A percentile compares a stretch with the other conserved stretches of the same genome.
Conservation (phyloP, 92 coral and sea anemone species). For the Actinostola sp. region DNA sequence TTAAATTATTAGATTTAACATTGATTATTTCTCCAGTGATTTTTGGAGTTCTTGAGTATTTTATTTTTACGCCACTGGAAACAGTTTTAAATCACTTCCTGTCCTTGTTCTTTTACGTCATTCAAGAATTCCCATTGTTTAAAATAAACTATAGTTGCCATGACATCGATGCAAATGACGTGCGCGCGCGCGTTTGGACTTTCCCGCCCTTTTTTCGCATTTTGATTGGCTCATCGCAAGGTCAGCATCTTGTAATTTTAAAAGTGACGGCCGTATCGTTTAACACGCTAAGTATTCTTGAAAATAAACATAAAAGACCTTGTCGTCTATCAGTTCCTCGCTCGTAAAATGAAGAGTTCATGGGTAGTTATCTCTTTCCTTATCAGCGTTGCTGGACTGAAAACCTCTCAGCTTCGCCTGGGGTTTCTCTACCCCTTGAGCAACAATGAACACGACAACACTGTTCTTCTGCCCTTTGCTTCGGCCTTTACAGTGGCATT, state of each 20-base stretch:
- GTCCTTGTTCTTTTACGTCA: too few species aligned
- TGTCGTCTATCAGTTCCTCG: too few species aligned
- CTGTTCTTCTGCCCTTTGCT: constrained; percentile 48
- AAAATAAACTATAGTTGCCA: not conserved
- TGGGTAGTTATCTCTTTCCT: not conserved
- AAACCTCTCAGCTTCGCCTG: constrained; percentile 12
- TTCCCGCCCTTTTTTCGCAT: constrained; percentile 6
- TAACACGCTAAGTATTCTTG: constrained; percentile 28
- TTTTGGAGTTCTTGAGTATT: too few species aligned
- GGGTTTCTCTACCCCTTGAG: constrained; percentile 52
- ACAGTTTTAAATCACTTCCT: too few species aligned
- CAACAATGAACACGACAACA: constrained; percentile 36
- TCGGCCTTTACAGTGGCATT: constrained; percentile 72
- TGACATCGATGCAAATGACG: not conserved
- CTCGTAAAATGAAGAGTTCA: not conserved
- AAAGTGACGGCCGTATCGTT: not conserved
- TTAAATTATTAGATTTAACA: too few species aligned
- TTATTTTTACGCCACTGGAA: too few species aligned
- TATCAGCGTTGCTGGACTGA: not conserved
- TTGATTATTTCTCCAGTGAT: too few species aligned
- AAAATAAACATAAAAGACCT: constrained; percentile 1
- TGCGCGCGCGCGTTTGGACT: constrained; percentile 2
- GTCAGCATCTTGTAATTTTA: not conserved
- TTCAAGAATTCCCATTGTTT: too few species aligned
- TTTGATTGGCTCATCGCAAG: constrained; percentile 14